Conservation (phyloP, 2,888 invertebrate species). For the Cynaeus angustus region DNA sequence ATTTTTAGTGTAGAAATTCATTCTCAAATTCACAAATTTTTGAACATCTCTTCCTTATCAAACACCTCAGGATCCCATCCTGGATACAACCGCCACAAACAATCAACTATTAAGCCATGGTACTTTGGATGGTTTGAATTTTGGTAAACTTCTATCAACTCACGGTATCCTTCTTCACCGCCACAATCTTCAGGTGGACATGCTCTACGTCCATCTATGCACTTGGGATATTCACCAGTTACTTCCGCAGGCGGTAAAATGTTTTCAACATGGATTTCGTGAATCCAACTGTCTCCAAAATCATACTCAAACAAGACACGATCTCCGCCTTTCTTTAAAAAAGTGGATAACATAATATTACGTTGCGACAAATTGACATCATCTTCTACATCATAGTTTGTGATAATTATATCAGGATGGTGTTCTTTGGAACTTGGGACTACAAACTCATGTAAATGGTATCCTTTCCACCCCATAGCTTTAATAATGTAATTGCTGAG, state of each 20-base stretch:
- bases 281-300: constrained; percentile 23
- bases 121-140: constrained; percentile 3
- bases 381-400: no score
- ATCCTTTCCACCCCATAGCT: not conserved
- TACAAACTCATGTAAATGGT: not conserved
- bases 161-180: constrained; percentile 5
- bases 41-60: not conserved
- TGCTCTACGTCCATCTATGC: constrained; percentile 9
- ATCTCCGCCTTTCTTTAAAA: not conserved
- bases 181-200: constrained; percentile 32
- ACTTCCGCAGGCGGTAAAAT: constrained; percentile 4
- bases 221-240: constrained; percentile 11
- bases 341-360: not conserved
- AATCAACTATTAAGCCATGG: not conserved
- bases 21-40: constrained; percentile 2
- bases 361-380: not conserved
- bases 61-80: not conserved
- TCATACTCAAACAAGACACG: constrained; percentile 5
- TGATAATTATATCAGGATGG: not conserved
- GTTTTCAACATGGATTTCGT: constrained; percentile 4
- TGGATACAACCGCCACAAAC: constrained; percentile 1
- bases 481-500: not conserved
- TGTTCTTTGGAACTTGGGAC: not conserved
- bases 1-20: no score
- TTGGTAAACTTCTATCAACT: not conserved